phyloP scores from a whole-genome alignment of 2,797 vertebrate genomes.

The Epinephelus coioides region DNA sequence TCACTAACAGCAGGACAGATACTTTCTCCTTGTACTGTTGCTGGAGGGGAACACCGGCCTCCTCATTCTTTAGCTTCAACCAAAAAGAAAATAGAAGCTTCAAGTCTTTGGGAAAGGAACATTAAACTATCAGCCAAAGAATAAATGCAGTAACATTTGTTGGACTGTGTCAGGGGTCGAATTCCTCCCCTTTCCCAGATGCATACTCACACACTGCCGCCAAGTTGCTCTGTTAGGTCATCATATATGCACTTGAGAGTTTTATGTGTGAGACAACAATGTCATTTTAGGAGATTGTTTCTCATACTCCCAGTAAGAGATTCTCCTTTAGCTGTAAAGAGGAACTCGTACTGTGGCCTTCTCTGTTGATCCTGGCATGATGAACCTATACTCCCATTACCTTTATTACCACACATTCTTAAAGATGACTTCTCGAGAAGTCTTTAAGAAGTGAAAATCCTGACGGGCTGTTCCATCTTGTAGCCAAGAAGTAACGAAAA shows the following conservation, averaged over 20 bases:
- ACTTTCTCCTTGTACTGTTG: constrained; percentile 45
- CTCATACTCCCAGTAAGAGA: constrained; percentile 49
- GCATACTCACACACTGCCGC: constrained; percentile 70
- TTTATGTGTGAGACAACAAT: constrained; percentile 77
- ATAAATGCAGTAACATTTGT: constrained; percentile 79
- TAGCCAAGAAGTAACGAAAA: constrained; percentile 14
- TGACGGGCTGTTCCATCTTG: neutral
- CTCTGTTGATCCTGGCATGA: constrained; percentile 23
- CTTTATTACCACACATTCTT: constrained; percentile 17
- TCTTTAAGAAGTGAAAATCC: constrained; percentile 18
- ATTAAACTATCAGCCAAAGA: constrained; percentile 81
- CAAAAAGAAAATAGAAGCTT: constrained; percentile 66
- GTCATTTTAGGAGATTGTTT: constrained; percentile 66
- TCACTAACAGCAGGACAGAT: constrained; percentile 26
- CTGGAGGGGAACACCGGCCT: constrained; percentile 57
- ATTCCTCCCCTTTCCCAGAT: constrained; percentile 81
- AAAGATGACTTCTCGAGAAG: constrained; percentile 22
- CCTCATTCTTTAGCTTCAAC: constrained; percentile 54
- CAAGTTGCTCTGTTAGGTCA: constrained; percentile 70
- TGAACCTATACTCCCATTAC: constrained; percentile 20
- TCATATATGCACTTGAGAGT: constrained; percentile 69
- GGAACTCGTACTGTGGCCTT: constrained; percentile 9
- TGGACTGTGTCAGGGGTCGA: constrained; percentile 78
- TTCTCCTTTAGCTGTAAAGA: constrained; percentile 23
- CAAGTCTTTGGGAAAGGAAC: constrained; percentile 80